phyloP scores from a whole-genome alignment of 2,797 vertebrate species.

The Adrianichthys oophorus region DNA sequence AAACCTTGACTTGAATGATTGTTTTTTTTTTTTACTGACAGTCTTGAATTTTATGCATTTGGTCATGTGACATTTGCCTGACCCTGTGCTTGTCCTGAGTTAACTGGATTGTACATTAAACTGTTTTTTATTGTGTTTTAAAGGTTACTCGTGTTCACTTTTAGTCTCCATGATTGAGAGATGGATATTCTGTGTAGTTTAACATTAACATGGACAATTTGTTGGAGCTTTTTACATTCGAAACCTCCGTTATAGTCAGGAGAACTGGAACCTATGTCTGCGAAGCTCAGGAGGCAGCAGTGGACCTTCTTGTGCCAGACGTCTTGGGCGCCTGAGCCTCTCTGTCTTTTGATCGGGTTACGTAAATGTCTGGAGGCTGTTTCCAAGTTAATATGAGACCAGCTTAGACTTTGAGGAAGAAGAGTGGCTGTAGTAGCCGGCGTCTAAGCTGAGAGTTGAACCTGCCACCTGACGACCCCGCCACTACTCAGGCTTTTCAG shows the following conservation, averaged over 20 bases:
- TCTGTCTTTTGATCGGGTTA: constrained; percentile 55
- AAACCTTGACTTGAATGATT: not conserved
- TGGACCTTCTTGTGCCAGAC: constrained; percentile 21
- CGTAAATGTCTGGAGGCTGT: constrained; percentile 55
- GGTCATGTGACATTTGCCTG: not conserved
- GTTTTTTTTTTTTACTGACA: not conserved
- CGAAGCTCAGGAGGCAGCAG: too few species aligned
- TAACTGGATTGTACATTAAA: not conserved
- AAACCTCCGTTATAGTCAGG: too few species aligned
- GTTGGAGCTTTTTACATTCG: too few species aligned
- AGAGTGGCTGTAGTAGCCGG: not conserved
- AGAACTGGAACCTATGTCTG: too few species aligned
- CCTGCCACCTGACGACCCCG: not conserved
- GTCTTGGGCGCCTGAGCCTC: constrained; percentile 30
- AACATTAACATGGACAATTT: too few species aligned
- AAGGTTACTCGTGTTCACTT: not conserved
- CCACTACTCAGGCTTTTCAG: too few species aligned
- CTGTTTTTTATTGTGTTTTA: not conserved
- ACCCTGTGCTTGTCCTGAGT: not conserved
- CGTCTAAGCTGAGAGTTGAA: constrained; percentile 1
- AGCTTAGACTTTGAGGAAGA: constrained; percentile 12
- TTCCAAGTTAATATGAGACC: constrained; percentile 19
- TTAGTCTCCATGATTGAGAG: not conserved
- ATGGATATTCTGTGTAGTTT: not conserved
- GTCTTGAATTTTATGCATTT: not conserved